Percentiles rank a stretch among this genome's conserved stretches.
Evolutionary conservation across 2,113 vertebrate genomes (phyloP).

Genomic region (Gymnogyps californianus): DNA sequence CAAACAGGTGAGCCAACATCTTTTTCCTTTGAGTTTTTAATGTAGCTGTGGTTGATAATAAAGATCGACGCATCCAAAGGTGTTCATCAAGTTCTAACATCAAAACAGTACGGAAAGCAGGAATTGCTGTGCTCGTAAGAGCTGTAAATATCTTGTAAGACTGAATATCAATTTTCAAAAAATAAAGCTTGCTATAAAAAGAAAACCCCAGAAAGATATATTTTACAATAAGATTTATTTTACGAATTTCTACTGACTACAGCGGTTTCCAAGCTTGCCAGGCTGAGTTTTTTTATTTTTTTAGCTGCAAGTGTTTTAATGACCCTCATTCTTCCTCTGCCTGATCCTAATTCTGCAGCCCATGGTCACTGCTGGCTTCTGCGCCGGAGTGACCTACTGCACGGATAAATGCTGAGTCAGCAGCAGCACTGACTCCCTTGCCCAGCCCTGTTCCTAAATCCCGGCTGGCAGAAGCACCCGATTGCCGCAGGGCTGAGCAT

Average conservation of each 20-base stretch:
- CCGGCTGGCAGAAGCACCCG: background rate
- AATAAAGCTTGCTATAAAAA: conserved; percentile 32
- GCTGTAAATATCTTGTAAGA: conserved; percentile 7
- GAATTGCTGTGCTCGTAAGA: background rate
- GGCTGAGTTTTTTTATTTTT: background rate
- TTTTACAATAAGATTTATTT: conserved; percentile 17
- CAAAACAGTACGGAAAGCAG: background rate
- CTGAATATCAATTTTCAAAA: conserved; percentile 29
- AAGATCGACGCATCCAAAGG: background rate
- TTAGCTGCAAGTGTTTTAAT: background rate
- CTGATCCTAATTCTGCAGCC: background rate
- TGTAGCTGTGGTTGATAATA: background rate
- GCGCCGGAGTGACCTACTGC: background rate
- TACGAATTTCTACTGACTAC: conserved; percentile 4
- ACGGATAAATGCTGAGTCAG: background rate
- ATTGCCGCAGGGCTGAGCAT: background rate
- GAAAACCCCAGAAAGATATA: background rate
- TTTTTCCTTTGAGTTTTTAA: background rate
- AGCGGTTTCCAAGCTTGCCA: background rate
- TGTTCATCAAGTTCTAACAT: conserved; percentile 10
- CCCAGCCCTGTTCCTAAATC: background rate
- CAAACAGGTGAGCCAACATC: background rate
- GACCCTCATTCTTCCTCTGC: conserved; percentile 5
- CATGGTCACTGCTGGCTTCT: background rate
- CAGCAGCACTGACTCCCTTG: background rate